Conservation (phyloP, 2,113 vertebrate species). For the Mus spicilegus region DNA sequence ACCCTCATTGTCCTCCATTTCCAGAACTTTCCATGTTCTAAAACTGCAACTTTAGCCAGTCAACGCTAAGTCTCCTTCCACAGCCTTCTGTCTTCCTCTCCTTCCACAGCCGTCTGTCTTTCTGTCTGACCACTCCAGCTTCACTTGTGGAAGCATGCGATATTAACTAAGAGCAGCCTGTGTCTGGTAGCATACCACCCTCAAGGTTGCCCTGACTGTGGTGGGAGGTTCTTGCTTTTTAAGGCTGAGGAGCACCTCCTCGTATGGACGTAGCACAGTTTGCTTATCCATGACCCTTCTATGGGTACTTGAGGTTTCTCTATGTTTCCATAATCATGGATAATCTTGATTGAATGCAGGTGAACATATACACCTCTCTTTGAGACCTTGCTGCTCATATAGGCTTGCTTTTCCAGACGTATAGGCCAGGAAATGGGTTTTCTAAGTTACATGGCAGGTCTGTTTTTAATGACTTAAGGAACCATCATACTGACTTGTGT, state of each 20-base stretch:
- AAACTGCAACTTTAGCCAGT: background rate
- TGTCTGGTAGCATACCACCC: background rate
- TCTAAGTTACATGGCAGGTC: background rate
- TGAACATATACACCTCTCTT: background rate
- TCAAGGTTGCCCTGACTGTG: background rate
- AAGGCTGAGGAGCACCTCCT: background rate
- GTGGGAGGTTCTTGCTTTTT: background rate
- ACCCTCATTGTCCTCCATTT: background rate
- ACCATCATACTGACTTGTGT: background rate
- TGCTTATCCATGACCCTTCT: background rate
- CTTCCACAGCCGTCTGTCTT: background rate
- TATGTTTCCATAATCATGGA: background rate
- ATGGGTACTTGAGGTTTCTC: background rate
- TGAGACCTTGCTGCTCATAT: background rate
- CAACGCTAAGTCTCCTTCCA: background rate
- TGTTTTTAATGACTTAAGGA: background rate
- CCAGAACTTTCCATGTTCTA: background rate
- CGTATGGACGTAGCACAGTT: background rate
- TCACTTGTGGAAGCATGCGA: background rate
- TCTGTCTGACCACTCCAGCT: background rate
- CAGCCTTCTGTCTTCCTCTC: too few species aligned
- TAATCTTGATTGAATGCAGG: background rate
- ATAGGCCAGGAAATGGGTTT: background rate
- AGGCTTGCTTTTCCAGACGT: background rate
- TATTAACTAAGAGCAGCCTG: background rate